A percentile compares a stretch with the other conserved stretches of the same genome.
phyloP scores from a whole-genome alignment of 2,113 vertebrate genomes.

The Mus musculus region DNA sequence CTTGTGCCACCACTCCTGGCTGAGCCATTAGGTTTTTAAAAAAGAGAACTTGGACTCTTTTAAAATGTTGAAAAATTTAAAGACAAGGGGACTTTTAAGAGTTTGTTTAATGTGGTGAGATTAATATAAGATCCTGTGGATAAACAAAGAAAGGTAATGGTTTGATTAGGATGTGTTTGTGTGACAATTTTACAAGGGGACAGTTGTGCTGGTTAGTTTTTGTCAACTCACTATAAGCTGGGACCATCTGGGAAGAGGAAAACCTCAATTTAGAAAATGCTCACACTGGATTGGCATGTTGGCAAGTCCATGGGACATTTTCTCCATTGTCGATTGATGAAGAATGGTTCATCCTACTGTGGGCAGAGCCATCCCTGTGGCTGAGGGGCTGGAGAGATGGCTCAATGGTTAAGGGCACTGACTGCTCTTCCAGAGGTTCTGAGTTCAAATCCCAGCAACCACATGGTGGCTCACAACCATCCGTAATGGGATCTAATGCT shows the following conservation, averaged over 20 bases:
- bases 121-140: background rate
- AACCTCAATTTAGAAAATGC: background rate
- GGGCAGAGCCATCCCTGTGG: background rate
- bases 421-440: too few relatives aligned
- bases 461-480: too few relatives aligned
- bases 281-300: background rate
- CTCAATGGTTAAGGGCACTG: too few relatives aligned
- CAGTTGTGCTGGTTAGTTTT: background rate
- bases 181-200: background rate
- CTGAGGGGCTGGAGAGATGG: too few relatives aligned
- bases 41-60: background rate
- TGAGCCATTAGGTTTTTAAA: background rate
- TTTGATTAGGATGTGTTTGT: background rate
- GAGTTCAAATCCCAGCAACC: too few relatives aligned
- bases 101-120: background rate
- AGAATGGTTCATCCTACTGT: background rate
- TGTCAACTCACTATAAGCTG: background rate
- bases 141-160: background rate
- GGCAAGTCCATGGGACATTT: background rate
- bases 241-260: too few relatives aligned
- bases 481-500: too few relatives aligned
- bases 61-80: background rate
- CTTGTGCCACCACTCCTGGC: background rate
- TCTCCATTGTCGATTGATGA: background rate
- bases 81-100: background rate